Evolutionary conservation across 2,797 vertebrate genomes (phyloP).

Genomic region (Neomorphus geoffroyi): DNA sequence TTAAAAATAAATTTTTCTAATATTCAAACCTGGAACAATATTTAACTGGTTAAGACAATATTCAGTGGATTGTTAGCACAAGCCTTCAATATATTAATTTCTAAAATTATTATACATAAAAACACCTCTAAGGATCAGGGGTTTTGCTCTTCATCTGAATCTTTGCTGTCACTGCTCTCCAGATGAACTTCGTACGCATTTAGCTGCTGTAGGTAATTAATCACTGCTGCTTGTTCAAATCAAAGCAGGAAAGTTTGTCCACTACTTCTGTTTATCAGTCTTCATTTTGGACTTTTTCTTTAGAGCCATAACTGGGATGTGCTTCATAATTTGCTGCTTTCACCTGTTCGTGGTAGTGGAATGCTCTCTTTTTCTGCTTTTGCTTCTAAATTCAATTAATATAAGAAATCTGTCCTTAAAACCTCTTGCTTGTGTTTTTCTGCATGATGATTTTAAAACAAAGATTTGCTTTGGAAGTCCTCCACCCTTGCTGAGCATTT

Average conservation of each 20-base stretch:
- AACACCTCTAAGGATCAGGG: not conserved
- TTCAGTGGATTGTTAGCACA: not conserved
- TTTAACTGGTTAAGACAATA: not conserved
- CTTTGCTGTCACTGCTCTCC: not conserved
- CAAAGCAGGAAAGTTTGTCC: slow-evolving; percentile 25
- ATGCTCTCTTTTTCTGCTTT: slow-evolving; percentile 1
- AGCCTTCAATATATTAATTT: not conserved
- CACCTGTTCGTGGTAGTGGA: not conserved
- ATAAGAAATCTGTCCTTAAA: slow-evolving; percentile 5
- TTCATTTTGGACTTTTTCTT: not conserved
- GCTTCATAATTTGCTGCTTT: slow-evolving; percentile 20
- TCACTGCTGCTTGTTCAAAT: not conserved
- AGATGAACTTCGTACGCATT: not conserved
- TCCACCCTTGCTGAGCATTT: not conserved
- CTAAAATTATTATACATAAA: not conserved
- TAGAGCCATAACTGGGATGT: not conserved
- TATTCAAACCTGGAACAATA: not conserved
- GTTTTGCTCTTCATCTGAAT: not conserved
- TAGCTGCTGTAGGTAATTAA: not conserved
- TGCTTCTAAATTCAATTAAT: not conserved
- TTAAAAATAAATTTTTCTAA: not conserved
- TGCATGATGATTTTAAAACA: not conserved
- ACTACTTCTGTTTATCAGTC: not conserved
- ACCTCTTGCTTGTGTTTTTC: not conserved
- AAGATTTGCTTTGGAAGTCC: not conserved